Conservation (phyloP, 2,113 vertebrate genomes). For the Microtus ochrogaster region DNA sequence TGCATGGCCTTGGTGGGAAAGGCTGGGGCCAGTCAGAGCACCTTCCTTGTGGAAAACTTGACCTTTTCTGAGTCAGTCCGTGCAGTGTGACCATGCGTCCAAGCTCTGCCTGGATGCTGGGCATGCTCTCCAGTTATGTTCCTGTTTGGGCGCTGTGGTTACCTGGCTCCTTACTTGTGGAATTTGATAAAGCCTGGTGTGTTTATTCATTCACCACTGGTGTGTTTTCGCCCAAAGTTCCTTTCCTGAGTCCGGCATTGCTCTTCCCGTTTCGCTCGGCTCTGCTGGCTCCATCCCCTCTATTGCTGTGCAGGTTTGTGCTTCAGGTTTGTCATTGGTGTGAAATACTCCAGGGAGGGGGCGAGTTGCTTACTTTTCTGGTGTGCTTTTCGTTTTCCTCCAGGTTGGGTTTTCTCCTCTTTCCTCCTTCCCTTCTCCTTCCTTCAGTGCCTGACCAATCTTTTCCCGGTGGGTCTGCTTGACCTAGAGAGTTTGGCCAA, state of each 20-base stretch:
- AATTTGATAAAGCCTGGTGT: neutral
- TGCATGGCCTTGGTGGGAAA: neutral
- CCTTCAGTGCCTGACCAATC: fast-evolving
- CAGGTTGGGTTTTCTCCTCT: neutral
- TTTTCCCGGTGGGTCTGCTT: neutral
- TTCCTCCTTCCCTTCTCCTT: neutral
- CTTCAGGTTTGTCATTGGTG: neutral
- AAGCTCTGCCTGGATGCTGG: neutral
- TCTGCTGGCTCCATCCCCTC: no score
- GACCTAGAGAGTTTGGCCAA: neutral
- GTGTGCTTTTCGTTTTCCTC: slow-evolving; percentile 28
- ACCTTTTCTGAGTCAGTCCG: neutral
- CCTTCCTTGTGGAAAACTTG: neutral
- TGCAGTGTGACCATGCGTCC: neutral
- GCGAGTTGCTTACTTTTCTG: neutral
- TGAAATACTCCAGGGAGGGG: neutral
- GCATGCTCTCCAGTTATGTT: no score
- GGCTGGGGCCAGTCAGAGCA: neutral
- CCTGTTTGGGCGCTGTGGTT: neutral
- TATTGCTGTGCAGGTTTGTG: neutral
- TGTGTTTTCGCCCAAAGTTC: neutral
- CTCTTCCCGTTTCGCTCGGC: fast-evolving
- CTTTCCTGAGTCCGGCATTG: neutral
- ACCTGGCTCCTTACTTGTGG: neutral
- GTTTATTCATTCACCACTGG: neutral